Percentiles rank a stretch among this genome's conserved stretches.
phyloP scores from a whole-genome alignment of 1,140 invertebrate species.

The Diorhabda carinulata region DNA sequence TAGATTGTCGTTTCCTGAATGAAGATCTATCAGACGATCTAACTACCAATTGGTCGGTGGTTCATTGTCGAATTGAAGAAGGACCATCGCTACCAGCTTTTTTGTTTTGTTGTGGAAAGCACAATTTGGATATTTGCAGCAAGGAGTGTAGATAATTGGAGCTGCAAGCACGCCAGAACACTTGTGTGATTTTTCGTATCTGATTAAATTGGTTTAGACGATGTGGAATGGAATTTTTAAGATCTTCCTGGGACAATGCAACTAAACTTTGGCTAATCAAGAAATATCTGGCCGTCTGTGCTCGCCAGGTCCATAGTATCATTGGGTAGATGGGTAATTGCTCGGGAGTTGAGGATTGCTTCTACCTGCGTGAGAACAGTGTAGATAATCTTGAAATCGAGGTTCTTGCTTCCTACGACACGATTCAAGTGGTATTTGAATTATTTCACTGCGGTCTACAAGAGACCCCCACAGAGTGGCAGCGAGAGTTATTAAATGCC shows the following conservation, averaged over 20 bases:
- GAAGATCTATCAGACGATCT: constrained; percentile 30
- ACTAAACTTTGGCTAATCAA: constrained; percentile 24
- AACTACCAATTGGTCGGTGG: constrained; percentile 40
- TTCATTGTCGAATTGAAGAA: too few species aligned
- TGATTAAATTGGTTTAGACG: constrained; percentile 18
- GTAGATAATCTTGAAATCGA: constrained; percentile 38
- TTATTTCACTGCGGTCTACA: constrained; percentile 37
- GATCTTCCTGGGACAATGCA: constrained; percentile 18
- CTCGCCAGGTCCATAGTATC: constrained; percentile 27
- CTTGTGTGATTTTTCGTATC: constrained; percentile 22
- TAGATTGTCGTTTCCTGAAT: constrained; percentile 35
- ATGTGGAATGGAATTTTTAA: constrained; percentile 9
- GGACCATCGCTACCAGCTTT: too few species aligned
- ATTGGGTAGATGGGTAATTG: constrained; percentile 20
- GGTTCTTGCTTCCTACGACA: constrained; percentile 27
- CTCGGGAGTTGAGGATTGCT: constrained; percentile 30
- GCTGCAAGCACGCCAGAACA: constrained; percentile 36
- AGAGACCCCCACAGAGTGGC: constrained; percentile 44
- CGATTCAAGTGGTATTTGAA: constrained; percentile 24
- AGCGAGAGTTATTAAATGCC: constrained; percentile 44
- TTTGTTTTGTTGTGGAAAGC: too few species aligned
- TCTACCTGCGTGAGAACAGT: constrained; percentile 34
- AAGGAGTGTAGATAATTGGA: constrained; percentile 34
- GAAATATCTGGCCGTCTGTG: constrained; percentile 32
- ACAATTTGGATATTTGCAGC: constrained; percentile 28